Evolutionary conservation across 2,797 vertebrate genomes (phyloP).

Genomic region (Tokudaia muenninki): DNA sequence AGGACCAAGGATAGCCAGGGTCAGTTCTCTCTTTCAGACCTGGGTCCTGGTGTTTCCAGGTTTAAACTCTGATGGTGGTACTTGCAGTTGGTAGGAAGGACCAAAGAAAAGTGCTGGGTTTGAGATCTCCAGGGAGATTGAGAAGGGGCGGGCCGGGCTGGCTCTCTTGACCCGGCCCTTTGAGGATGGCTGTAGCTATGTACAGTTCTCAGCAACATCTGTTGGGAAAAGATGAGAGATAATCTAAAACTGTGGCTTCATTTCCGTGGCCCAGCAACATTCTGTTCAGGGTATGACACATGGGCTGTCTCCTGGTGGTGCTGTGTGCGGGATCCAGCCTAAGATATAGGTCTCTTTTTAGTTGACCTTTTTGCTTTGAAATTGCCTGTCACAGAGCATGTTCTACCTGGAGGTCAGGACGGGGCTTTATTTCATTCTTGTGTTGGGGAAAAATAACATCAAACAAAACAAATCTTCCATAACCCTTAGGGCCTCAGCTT

Average conservation of each 20-base stretch:
- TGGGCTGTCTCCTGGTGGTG: accelerated
- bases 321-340: neutral
- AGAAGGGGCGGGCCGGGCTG: accelerated
- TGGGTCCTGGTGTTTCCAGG: neutral
- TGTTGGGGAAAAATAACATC: neutral
- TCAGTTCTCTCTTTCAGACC: neutral
- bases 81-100: neutral
- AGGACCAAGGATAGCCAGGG: neutral
- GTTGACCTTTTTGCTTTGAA: slow-evolving; percentile 51
- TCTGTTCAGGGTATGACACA: accelerated
- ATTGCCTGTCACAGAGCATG: neutral
- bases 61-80: neutral
- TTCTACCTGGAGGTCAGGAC: neutral
- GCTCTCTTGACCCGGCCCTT: neutral
- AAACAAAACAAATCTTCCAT: neutral
- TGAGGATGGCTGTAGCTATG: accelerated
- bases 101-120: accelerated
- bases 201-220: neutral
- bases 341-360: neutral
- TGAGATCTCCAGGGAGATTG: neutral
- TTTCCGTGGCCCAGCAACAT: accelerated
- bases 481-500: accelerated
- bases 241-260: accelerated
- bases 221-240: neutral
- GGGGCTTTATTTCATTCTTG: neutral